Evolutionary conservation across 2,888 invertebrate genomes (phyloP).

Genomic region (Neuroscelio doddi): DNA sequence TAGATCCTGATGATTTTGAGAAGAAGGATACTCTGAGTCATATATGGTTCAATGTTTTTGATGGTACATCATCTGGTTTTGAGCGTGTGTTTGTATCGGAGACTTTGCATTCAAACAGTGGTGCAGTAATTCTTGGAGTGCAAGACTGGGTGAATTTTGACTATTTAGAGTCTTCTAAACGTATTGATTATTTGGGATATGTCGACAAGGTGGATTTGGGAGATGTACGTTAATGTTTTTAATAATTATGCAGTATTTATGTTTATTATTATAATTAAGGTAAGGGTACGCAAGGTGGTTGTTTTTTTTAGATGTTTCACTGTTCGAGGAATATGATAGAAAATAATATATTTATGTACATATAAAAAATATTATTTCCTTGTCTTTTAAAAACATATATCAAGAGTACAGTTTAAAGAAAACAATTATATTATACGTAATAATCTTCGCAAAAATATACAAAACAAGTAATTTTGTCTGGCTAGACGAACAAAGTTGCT

Average conservation of each 20-base stretch:
- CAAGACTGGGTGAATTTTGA: slow-evolving; percentile 93
- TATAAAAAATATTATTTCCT: too few species aligned
- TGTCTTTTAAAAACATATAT: too few species aligned
- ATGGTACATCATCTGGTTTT: slow-evolving; percentile 90
- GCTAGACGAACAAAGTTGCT: too few species aligned
- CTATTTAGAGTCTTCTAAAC: slow-evolving; percentile 77
- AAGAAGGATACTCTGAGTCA: slow-evolving; percentile 81
- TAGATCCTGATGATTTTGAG: slow-evolving; percentile 70
- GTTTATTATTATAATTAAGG: too few species aligned
- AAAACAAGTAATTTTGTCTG: too few species aligned
- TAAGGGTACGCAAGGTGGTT: too few species aligned
- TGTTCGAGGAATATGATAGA: too few species aligned
- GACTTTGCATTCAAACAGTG: slow-evolving; percentile 81
- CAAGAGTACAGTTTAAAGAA: too few species aligned
- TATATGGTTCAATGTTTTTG: slow-evolving; percentile 85
- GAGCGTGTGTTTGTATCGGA: slow-evolving; percentile 94
- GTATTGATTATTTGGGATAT: slow-evolving; percentile 86
- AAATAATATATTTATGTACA: too few species aligned
- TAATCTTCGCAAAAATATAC: too few species aligned
- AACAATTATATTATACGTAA: too few species aligned
- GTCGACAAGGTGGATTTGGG: slow-evolving; percentile 80
- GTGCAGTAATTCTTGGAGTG: slow-evolving; percentile 75
- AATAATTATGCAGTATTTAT: not conserved
- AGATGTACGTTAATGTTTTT: slow-evolving; percentile 76
- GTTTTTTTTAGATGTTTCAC: too few species aligned